Percentiles rank a stretch among this genome's conserved stretches.
Conservation (phyloP, 2,888 invertebrate genomes). For the Andrena bicolor region DNA sequence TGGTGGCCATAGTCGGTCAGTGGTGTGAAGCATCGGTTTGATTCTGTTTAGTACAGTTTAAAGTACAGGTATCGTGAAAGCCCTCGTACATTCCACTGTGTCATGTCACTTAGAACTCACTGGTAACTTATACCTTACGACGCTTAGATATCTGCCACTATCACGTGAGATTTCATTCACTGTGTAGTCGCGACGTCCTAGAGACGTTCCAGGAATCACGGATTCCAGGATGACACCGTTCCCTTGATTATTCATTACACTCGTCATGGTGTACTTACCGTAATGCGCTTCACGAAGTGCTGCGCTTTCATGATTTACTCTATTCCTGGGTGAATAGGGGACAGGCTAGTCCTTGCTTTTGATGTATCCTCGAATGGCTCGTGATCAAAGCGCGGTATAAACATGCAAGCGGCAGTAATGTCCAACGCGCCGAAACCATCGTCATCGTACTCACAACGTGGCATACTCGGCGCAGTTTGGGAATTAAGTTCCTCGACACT, state of each 20-base stretch:
- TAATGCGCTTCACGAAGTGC: slow-evolving; percentile 46
- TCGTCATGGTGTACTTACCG: slow-evolving; percentile 40
- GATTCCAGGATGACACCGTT: slow-evolving; percentile 33
- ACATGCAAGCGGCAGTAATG: slow-evolving; percentile 47
- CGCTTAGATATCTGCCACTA: background rate
- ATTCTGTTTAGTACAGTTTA: too few species aligned
- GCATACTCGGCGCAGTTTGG: slow-evolving; percentile 8
- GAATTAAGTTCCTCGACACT: slow-evolving; percentile 48
- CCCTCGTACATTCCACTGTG: too few species aligned
- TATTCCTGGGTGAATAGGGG: slow-evolving; percentile 42
- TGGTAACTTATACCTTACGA: background rate
- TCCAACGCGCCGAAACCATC: slow-evolving; percentile 40
- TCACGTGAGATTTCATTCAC: background rate
- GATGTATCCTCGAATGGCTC: slow-evolving; percentile 47
- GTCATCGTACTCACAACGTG: slow-evolving; percentile 4
- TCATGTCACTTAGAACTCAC: background rate
- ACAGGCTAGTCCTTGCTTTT: slow-evolving; percentile 46
- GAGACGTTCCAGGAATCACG: background rate
- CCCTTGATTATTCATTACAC: slow-evolving; percentile 50
- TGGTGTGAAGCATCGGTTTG: too few species aligned
- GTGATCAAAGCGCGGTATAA: slow-evolving; percentile 55
- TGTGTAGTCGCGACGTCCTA: background rate
- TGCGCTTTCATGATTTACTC: slow-evolving; percentile 59
- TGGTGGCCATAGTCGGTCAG: too few species aligned
- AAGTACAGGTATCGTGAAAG: too few species aligned